phyloP scores from a whole-genome alignment of 2,113 vertebrate genomes.

The Ammodytes dubius region DNA sequence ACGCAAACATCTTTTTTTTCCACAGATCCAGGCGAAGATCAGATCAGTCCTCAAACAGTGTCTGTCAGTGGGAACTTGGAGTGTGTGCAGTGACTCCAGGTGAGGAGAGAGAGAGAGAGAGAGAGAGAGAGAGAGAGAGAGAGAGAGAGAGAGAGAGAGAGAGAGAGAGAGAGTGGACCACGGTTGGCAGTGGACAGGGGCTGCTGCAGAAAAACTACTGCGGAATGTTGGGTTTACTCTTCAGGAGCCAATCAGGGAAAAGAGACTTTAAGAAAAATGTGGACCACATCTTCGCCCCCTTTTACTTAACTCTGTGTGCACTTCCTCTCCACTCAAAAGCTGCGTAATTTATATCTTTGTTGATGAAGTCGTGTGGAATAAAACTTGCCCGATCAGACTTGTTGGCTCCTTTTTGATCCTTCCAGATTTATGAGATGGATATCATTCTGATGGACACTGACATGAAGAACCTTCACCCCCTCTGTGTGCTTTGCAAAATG shows the following conservation, averaged over 20 bases:
- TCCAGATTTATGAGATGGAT: background rate
- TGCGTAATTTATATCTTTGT: conserved; percentile 56
- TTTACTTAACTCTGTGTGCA: conserved; percentile 65
- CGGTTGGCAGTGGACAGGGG: conserved; percentile 55
- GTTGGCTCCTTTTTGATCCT: accelerated
- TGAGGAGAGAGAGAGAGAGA: conserved; percentile 16
- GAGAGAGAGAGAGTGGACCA: conserved; percentile 33
- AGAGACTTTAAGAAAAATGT: conserved; percentile 62
- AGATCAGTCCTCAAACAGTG: conserved; percentile 17
- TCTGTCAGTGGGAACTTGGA: conserved; percentile 30
- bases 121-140: too few species aligned
- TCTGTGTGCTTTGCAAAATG: background rate
- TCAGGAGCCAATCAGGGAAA: conserved; percentile 76
- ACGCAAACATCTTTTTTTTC: conserved; percentile 72
- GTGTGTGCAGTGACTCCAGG: conserved; percentile 49
- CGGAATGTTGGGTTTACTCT: conserved; percentile 74
- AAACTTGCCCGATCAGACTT: background rate
- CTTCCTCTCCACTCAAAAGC: conserved; percentile 60
- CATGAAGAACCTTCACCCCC: background rate
- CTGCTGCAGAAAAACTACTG: conserved; percentile 50
- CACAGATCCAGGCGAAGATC: background rate
- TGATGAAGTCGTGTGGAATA: conserved; percentile 24
- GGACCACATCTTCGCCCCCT: conserved; percentile 60
- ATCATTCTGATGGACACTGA: background rate
- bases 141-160: too few species aligned